These are phyloP conservation scores for Galerucella calmariensis DNA, from an alignment of 2,888 invertebrate genomes.

Conservation along the genomic window DNA sequence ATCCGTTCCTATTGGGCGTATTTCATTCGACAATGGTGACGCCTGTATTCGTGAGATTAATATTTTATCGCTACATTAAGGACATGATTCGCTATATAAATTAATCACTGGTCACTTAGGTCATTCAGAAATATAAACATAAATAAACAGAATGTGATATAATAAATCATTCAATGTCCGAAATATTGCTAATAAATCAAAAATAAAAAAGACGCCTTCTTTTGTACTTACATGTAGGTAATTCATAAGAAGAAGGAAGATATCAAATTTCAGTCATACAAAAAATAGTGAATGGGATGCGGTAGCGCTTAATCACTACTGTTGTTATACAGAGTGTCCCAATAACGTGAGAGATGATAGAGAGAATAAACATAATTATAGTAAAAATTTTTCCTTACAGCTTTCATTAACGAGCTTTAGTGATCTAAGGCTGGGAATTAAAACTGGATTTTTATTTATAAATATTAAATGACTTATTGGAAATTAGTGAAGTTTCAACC, in stretches of 20 bases:
- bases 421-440: too few relatives aligned
- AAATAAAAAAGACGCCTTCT: constrained; percentile 3
- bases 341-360: too few relatives aligned
- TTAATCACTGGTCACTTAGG: constrained; percentile 5
- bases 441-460: too few relatives aligned
- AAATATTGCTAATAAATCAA: constrained; percentile 14
- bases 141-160: background rate
- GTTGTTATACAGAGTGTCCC: background rate
- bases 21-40: background rate
- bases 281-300: background rate
- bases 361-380: too few relatives aligned
- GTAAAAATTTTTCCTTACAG: too few relatives aligned
- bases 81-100: constrained; percentile 5
- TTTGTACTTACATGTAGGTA: background rate
- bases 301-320: background rate
- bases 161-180: constrained; percentile 7
- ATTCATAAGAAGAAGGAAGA: background rate
- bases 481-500: too few relatives aligned
- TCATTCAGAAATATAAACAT: background rate
- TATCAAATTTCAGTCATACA: constrained; percentile 7
- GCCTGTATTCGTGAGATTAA: background rate
- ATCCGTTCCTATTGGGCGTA: background rate
- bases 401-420: too few relatives aligned
- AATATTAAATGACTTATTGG: too few relatives aligned
- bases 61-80: background rate